phyloP scores from a whole-genome alignment of 2,797 vertebrate genomes.

The Paguma larvata region DNA sequence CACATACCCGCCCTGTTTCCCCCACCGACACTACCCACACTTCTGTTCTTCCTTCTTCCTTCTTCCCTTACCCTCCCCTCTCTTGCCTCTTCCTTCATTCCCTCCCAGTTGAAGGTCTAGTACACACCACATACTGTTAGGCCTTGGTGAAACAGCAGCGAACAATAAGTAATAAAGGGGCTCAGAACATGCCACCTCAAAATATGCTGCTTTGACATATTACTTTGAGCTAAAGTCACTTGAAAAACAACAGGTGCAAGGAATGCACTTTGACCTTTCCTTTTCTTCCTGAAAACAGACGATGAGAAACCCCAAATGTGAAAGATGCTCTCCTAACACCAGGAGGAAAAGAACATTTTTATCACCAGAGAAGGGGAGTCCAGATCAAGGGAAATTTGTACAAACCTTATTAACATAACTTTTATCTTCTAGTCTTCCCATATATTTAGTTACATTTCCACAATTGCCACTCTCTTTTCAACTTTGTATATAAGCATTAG shows the following conservation, averaged over 20 bases:
- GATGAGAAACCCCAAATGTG: neutral
- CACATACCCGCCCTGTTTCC: neutral
- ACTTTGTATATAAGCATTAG: neutral
- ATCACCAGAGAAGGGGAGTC: neutral
- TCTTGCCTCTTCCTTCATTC: neutral
- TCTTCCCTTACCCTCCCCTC: too few species aligned
- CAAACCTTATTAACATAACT: neutral
- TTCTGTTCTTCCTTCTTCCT: neutral
- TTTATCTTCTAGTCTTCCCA: neutral
- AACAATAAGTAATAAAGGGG: neutral
- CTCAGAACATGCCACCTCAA: neutral
- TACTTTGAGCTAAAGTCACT: neutral
- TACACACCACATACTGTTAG: neutral
- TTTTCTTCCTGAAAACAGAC: neutral
- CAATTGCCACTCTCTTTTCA: neutral
- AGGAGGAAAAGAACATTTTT: neutral
- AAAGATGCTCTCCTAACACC: neutral
- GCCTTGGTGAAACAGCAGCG: neutral
- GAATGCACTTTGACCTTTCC: neutral
- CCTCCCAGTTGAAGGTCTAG: neutral
- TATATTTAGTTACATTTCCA: neutral
- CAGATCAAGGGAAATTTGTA: neutral
- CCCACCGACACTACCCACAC: neutral
- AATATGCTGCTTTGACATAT: neutral
- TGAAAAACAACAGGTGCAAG: neutral